Conservation (phyloP, 2,888 invertebrate species). For the Aelia acuminata region DNA sequence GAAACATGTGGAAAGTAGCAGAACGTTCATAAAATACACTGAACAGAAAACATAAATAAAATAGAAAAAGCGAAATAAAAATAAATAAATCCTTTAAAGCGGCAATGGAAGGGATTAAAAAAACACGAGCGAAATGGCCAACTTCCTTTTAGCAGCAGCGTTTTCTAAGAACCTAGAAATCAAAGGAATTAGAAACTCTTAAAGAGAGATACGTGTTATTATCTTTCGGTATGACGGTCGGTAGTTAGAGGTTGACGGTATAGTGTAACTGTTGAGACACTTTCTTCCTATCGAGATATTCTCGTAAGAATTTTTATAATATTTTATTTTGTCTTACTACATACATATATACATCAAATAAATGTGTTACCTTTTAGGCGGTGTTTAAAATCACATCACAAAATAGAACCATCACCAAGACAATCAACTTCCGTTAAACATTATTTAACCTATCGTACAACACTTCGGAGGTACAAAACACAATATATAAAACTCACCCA, state of each 20-base stretch:
- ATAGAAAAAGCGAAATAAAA: constrained; percentile 23
- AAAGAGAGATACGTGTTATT: constrained; percentile 44
- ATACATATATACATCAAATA: too few relatives aligned
- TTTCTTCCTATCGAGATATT: not conserved
- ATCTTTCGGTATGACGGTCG: not conserved
- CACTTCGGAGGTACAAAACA: not conserved
- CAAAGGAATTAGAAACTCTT: constrained; percentile 48
- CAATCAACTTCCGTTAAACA: not conserved
- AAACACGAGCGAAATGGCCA: constrained; percentile 11
- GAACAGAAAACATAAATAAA: constrained; percentile 39
- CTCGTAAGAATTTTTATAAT: not conserved
- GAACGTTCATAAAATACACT: constrained; percentile 19
- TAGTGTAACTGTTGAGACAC: not conserved
- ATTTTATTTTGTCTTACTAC: too few relatives aligned
- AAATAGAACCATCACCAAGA: not conserved
- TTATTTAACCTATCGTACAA: not conserved
- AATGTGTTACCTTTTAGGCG: too few relatives aligned
- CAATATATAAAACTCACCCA: constrained; percentile 12
- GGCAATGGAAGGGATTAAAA: not conserved
- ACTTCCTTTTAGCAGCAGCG: constrained; percentile 39
- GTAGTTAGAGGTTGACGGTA: not conserved
- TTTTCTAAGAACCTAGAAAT: constrained; percentile 45
- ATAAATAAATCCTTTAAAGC: constrained; percentile 34
- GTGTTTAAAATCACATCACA: not conserved
- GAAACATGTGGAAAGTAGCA: not conserved